A percentile compares a stretch with the other conserved stretches of the same genome.
Conservation (phyloP, 2,113 vertebrate species). For the Accipiter cooperii region DNA sequence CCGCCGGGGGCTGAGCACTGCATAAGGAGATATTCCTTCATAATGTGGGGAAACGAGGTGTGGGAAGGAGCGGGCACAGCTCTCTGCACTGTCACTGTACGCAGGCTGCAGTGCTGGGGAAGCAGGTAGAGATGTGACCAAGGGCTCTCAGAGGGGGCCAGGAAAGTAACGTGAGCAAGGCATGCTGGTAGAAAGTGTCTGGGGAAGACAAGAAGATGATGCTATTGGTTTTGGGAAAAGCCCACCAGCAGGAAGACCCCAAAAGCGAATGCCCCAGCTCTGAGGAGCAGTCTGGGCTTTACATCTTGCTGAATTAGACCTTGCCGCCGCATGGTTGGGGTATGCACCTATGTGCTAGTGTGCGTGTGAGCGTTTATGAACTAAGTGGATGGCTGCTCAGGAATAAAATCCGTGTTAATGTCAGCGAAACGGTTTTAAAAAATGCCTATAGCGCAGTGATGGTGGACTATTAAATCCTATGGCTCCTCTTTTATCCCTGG, state of each 20-base stretch:
- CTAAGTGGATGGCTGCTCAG: neutral
- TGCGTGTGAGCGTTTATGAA: neutral
- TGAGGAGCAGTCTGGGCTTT: neutral
- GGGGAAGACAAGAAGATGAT: neutral
- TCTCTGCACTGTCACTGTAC: neutral
- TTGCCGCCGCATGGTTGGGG: neutral
- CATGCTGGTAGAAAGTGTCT: neutral
- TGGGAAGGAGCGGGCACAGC: neutral
- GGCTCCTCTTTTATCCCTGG: neutral
- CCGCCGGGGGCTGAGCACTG: neutral
- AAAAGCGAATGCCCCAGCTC: neutral
- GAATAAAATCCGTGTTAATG: neutral
- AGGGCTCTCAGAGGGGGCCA: neutral
- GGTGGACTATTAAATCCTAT: neutral
- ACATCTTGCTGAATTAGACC: neutral
- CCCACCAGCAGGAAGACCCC: neutral
- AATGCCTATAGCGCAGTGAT: neutral
- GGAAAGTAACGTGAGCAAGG: neutral
- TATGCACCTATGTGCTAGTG: neutral
- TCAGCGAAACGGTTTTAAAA: neutral
- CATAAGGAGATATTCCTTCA: neutral
- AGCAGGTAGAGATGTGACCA: neutral
- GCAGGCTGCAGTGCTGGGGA: neutral
- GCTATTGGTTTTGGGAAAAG: neutral
- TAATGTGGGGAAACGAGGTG: accelerated